These are phyloP conservation scores for Drosophila grimshawi DNA, from an alignment of 1,140 invertebrate genomes.

Conservation along the genomic window DNA sequence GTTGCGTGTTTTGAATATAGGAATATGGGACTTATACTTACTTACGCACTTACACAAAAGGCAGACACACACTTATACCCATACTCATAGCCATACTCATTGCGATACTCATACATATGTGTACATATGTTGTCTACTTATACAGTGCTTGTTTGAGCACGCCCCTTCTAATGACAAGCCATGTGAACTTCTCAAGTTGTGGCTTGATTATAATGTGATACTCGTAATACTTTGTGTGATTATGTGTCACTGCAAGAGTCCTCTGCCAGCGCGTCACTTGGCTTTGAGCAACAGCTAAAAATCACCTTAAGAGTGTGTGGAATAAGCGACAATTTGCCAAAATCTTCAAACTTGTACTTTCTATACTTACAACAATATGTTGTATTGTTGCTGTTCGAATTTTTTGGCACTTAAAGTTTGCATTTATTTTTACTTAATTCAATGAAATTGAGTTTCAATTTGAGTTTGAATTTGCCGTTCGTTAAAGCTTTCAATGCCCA, in stretches of 20 bases:
- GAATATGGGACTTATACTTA: constrained; percentile 34
- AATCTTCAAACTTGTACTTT: neutral
- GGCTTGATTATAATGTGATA: constrained; percentile 52
- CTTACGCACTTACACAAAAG: constrained; percentile 21
- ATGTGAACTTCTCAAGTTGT: constrained; percentile 57
- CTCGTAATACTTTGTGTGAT: constrained; percentile 32
- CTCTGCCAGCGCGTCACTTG: constrained; percentile 10
- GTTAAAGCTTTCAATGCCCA: neutral
- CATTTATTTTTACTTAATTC: neutral
- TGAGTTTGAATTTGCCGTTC: neutral
- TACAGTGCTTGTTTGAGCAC: constrained; percentile 25
- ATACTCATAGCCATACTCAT: neutral
- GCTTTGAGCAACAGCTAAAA: constrained; percentile 21
- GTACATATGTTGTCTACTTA: neutral
- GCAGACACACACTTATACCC: neutral
- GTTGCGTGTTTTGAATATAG: constrained; percentile 81
- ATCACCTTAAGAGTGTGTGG: neutral
- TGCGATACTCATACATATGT: neutral
- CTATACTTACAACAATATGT: neutral
- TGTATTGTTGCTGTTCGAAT: neutral
- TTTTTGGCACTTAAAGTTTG: neutral
- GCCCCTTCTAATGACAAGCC: constrained; percentile 65
- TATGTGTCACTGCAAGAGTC: constrained; percentile 27
- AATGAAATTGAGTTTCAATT: neutral
- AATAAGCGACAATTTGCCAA: constrained; percentile 5